These are phyloP conservation scores for Julus scandinavius DNA, from an alignment of 2,888 invertebrate genomes.

Conservation along the genomic window DNA sequence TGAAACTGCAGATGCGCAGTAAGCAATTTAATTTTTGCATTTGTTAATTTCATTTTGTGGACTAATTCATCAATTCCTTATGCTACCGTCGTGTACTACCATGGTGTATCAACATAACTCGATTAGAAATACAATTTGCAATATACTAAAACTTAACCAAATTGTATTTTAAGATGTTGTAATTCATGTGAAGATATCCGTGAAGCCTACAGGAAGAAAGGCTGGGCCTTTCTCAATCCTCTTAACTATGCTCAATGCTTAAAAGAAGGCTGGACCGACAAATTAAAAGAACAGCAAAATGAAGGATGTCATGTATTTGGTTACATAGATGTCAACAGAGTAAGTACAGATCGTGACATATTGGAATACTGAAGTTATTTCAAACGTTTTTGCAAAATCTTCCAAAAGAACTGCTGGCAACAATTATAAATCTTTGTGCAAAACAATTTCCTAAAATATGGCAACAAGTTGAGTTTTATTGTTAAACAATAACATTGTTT, in stretches of 20 bases:
- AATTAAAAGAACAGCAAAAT: slow-evolving; percentile 81
- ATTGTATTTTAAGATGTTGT: slow-evolving; percentile 79
- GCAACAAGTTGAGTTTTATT: too few relatives aligned
- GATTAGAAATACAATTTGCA: too few relatives aligned
- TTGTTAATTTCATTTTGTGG: not conserved
- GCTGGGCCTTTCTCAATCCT: slow-evolving; percentile 86
- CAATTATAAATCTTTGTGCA: too few relatives aligned
- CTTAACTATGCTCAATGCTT: slow-evolving; percentile 90
- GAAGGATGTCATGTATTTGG: slow-evolving; percentile 98
- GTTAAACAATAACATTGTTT: too few relatives aligned
- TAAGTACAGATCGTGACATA: slow-evolving; percentile 64
- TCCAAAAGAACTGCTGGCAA: too few relatives aligned
- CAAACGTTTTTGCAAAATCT: too few relatives aligned
- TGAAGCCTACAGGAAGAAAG: slow-evolving; percentile 87
- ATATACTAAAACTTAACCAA: too few relatives aligned
- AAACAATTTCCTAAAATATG: too few relatives aligned
- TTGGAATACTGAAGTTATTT: too few relatives aligned
- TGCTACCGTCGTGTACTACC: too few relatives aligned
- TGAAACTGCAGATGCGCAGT: slow-evolving; percentile 65
- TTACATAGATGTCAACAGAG: slow-evolving; percentile 92
- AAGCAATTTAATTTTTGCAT: slow-evolving; percentile 59
- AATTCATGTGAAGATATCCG: slow-evolving; percentile 96
- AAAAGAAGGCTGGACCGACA: slow-evolving; percentile 79
- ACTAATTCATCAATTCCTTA: too few relatives aligned
- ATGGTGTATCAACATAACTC: too few relatives aligned